Conservation (phyloP, 2,888 invertebrate genomes). For the Digitonthophagus gazella region DNA sequence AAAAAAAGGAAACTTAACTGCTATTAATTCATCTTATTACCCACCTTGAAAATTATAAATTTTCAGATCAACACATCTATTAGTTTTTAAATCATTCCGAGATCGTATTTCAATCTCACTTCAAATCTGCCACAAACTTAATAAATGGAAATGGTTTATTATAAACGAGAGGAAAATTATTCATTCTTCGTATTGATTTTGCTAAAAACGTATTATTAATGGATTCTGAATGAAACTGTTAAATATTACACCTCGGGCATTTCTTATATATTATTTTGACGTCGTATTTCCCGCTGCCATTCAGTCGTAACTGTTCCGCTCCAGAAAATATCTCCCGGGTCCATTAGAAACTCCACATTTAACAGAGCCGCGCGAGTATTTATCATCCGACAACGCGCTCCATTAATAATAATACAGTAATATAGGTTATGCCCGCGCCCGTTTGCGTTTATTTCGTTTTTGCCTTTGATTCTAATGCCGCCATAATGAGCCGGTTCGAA, state of each 20-base stretch:
- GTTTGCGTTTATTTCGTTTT: neutral
- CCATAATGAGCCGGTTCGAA: conserved; percentile 9
- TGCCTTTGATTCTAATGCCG: neutral
- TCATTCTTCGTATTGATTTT: neutral
- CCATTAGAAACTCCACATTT: neutral
- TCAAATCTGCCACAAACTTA: neutral
- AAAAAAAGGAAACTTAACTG: no score
- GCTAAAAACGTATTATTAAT: neutral
- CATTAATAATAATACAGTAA: neutral
- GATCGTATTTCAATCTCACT: neutral
- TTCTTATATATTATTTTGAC: neutral
- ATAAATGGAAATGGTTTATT: no score
- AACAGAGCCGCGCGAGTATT: neutral
- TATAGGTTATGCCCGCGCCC: neutral
- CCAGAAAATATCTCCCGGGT: neutral
- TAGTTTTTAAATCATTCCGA: no score
- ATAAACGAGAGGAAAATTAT: neutral
- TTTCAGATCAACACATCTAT: no score
- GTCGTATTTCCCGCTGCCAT: neutral
- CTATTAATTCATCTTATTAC: no score
- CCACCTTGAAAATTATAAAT: no score
- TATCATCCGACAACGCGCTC: neutral
- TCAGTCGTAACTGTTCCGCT: neutral
- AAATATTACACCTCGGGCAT: neutral
- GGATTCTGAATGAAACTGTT: neutral